These are phyloP conservation scores for Kradibia gibbosae DNA, from an alignment of 1,140 invertebrate species.

Conservation along the genomic window DNA sequence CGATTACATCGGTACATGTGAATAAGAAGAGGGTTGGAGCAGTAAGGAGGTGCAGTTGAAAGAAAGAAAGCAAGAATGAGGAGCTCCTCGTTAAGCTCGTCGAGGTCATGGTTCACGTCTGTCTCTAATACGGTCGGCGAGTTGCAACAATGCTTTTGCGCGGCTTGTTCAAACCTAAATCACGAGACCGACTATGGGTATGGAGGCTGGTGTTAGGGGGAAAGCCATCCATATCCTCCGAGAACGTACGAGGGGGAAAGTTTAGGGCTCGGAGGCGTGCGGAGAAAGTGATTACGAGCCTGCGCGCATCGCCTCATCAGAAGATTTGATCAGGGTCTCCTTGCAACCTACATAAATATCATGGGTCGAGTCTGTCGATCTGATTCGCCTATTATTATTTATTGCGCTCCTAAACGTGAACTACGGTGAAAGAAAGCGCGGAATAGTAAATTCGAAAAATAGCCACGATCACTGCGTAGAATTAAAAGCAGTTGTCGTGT, in stretches of 20 bases:
- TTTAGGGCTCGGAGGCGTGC: slow-evolving; percentile 31
- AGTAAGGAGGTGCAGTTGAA: background rate
- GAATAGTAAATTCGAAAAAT: background rate
- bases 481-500: background rate
- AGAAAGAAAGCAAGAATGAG: slow-evolving; percentile 26
- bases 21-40: background rate
- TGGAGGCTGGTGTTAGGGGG: background rate
- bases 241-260: slow-evolving; percentile 25
- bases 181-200: background rate
- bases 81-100: slow-evolving; percentile 58
- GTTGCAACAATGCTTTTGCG: background rate
- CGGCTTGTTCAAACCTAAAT: slow-evolving; percentile 30
- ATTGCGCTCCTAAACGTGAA: slow-evolving; percentile 3
- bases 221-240: background rate
- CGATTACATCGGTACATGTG: slow-evolving; percentile 30
- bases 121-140: background rate
- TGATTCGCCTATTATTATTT: slow-evolving; percentile 31
- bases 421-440: background rate
- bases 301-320: slow-evolving; percentile 14
- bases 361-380: slow-evolving; percentile 18
- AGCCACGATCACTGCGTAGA: background rate
- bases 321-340: slow-evolving; percentile 9
- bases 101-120: slow-evolving; percentile 63
- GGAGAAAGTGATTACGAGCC: slow-evolving; percentile 50
- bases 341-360: slow-evolving; percentile 19